Evolutionary conservation across 2,113 vertebrate genomes (phyloP).

Genomic region (Syngnathoides biaculeatus): DNA sequence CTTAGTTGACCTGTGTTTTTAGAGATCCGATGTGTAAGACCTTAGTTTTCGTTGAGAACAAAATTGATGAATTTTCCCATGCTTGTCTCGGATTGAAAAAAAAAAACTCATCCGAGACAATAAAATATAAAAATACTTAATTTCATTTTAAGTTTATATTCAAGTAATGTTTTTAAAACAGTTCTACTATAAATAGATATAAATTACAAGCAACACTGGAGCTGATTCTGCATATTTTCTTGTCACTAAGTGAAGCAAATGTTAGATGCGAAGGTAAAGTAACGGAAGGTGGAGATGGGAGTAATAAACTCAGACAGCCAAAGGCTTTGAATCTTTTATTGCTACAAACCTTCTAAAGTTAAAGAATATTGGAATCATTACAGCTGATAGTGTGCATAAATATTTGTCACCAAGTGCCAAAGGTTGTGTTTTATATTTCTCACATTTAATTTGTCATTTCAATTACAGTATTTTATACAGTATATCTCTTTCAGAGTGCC

Average conservation of each 20-base stretch:
- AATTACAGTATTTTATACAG: constrained; percentile 9
- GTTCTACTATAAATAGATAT: too few species aligned
- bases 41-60: constrained; percentile 17
- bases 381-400: constrained; percentile 47
- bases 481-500: constrained; percentile 14
- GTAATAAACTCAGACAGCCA: background rate
- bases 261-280: constrained; percentile 13
- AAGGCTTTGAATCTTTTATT: constrained; percentile 13
- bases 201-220: constrained; percentile 19
- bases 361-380: constrained; percentile 61
- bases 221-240: constrained; percentile 34
- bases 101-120: background rate
- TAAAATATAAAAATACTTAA: constrained; percentile 1
- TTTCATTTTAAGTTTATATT: constrained; percentile 3
- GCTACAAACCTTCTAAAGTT: constrained; percentile 34
- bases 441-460: constrained; percentile 54
- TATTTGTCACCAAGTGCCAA: constrained; percentile 35
- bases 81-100: constrained; percentile 23
- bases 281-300: constrained; percentile 6
- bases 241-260: constrained; percentile 9
- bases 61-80: constrained; percentile 12
- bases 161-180: constrained; percentile 12
- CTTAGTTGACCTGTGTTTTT: constrained; percentile 16
- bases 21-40: constrained; percentile 15
- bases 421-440: constrained; percentile 53